Percentiles rank a stretch among this genome's conserved stretches.
Evolutionary conservation across 2,797 vertebrate species (phyloP).

Genomic region (Alosa sapidissima): DNA sequence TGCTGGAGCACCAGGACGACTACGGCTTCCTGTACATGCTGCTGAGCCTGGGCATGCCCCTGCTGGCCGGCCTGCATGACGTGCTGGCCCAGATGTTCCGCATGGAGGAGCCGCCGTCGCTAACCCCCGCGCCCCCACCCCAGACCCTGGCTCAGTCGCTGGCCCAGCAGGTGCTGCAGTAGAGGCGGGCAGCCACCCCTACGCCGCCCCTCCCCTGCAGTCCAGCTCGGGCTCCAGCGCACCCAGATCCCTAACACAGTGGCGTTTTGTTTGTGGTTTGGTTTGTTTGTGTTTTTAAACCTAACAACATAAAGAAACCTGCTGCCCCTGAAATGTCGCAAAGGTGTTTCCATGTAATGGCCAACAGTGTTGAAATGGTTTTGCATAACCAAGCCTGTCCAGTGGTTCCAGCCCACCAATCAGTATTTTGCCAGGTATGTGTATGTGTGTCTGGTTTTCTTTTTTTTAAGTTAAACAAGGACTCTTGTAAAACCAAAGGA

Average conservation of each 20-base stretch:
- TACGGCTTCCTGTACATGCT: conserved; percentile 90
- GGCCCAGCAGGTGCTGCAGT: background rate
- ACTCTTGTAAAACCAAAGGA: conserved; percentile 40
- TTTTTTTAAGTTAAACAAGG: conserved; percentile 23
- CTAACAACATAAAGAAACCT: background rate
- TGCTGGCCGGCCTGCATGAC: conserved; percentile 87
- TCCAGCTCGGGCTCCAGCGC: background rate
- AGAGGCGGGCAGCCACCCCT: background rate
- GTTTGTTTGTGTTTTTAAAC: background rate
- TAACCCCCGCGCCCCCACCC: conserved; percentile 31
- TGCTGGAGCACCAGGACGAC: conserved; percentile 84
- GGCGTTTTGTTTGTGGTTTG: background rate
- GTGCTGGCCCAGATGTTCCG: conserved; percentile 82
- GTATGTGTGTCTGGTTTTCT: conserved; percentile 21
- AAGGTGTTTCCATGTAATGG: conserved; percentile 1
- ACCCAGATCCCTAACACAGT: background rate
- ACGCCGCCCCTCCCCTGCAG: background rate
- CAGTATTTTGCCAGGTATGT: conserved; percentile 5
- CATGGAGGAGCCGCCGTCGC: conserved; percentile 73
- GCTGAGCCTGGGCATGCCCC: conserved; percentile 85
- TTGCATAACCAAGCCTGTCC: background rate
- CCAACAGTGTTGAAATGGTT: conserved; percentile 19
- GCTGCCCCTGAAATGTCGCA: background rate
- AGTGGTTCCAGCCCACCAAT: background rate
- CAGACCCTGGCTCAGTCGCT: background rate